Percentiles rank a stretch among this genome's conserved stretches.
These are phyloP conservation scores for Sphaerophoria taeniata DNA, from an alignment of 2,888 invertebrate species.

Conservation along the genomic window DNA sequence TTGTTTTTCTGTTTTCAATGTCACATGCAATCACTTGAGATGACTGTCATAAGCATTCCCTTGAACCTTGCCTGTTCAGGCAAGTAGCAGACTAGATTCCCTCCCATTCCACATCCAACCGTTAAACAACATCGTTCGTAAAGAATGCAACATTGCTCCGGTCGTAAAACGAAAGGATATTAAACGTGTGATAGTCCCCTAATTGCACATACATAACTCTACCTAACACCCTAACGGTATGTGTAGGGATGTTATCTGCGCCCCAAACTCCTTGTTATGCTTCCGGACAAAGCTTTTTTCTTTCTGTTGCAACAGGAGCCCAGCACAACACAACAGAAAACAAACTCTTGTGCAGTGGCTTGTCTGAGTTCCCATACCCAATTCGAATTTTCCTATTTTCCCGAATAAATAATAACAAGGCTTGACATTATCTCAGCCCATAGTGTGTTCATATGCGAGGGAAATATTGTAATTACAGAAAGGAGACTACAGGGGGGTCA, in stretches of 20 bases:
- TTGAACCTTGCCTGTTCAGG: constrained; percentile 45
- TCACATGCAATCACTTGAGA: constrained; percentile 63
- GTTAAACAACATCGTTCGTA: constrained; percentile 11
- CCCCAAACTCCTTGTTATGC: constrained; percentile 37
- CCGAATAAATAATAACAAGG: constrained; percentile 23
- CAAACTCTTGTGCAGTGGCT: neutral
- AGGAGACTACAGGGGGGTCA: constrained; percentile 27
- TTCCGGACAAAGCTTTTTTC: neutral
- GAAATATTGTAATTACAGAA: constrained; percentile 51
- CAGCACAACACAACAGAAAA: constrained; percentile 30
- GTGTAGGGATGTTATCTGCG: constrained; percentile 22
- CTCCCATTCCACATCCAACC: constrained; percentile 1
- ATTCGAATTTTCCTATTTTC: constrained; percentile 33
- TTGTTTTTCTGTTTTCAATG: constrained; percentile 40
- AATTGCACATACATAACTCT: constrained; percentile 48
- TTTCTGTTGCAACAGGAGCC: constrained; percentile 24
- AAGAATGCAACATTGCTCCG: constrained; percentile 39
- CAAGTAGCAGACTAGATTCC: neutral
- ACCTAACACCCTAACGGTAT: constrained; percentile 53
- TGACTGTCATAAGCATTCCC: constrained; percentile 45
- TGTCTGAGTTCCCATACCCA: constrained; percentile 2
- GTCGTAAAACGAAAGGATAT: constrained; percentile 30
- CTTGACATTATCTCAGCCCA: constrained; percentile 12
- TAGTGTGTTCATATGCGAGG: constrained; percentile 5
- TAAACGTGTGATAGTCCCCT: constrained; percentile 54